Base-by-base conservation (phyloP, 1,140 invertebrate species). In the Samia ricini region DNA sequence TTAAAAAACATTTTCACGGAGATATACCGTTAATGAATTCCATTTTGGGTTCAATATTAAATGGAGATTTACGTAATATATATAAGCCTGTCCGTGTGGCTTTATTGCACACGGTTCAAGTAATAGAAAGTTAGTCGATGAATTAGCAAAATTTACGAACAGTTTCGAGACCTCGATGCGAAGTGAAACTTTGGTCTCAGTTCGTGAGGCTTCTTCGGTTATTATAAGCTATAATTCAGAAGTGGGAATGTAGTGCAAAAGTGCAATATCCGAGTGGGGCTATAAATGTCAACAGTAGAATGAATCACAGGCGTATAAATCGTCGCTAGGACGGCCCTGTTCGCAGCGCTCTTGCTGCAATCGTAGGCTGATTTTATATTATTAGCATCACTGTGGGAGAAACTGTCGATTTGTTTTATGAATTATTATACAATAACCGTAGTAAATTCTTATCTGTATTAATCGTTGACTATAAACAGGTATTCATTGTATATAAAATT, bases 261-360 rank as follows among this genome's bases (percentile, higher is more conserved):
- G 81, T 84, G 79, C 78, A 83, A 82, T 85, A 85, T 82, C 82
- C 76, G 77, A 71, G 64, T 74, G 50, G 67, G 66, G 77, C 81
- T 79, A 82, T 86, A 81, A 84, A 78, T 88, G 81, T 88, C 82
- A 82, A 75, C 80, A 69, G 59, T 63, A 62, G 69, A 79, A 85
- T 87, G 81, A 86, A 88, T 88, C 83, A 88, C 72, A 76, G 73
- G 74, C 61, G 52, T 64, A 86, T 88, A 88, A 88, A 88, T 88
- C 77, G 74, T 68, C 58, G 60, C 60, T 64, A 62, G 66, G 72
- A 86, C 83, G 77, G 71, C 65, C 69, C 69, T 73, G 74, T 72
- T 67, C 73, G 65, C 64, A 71, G 51, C 58, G 48, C 64, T 68
- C 67, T 52, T 61, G 69, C 76, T 61, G 69, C 76, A 68, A 74